A percentile compares a stretch with the other conserved stretches of the same genome.
phyloP scores from a whole-genome alignment of 2,113 vertebrate genomes.

The Cariama cristata region DNA sequence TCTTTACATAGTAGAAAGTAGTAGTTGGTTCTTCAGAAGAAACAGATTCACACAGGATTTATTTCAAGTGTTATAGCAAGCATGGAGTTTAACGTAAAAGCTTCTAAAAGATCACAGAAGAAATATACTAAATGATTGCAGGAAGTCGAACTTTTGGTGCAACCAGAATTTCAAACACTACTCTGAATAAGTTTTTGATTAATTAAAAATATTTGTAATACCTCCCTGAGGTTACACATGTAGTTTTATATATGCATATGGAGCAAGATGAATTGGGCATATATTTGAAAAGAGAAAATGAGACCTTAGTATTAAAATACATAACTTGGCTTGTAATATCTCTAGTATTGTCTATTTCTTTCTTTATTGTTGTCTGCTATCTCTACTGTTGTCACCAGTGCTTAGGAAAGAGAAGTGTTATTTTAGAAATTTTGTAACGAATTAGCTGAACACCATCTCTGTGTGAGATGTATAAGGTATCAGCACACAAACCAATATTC shows the following conservation, averaged over 20 bases:
- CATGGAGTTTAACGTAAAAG: neutral
- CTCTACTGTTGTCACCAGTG: neutral
- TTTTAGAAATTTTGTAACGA: neutral
- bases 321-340: neutral
- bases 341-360: neutral
- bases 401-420: neutral
- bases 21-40: slow-evolving; percentile 24
- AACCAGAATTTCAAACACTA: neutral
- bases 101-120: slow-evolving; percentile 4
- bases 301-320: neutral
- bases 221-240: neutral
- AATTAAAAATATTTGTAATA: neutral
- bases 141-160: neutral
- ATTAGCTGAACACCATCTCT: neutral
- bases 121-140: neutral
- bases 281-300: neutral
- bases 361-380: neutral
- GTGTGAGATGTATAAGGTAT: neutral
- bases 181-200: neutral
- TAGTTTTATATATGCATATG: neutral
- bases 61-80: slow-evolving; percentile 2
- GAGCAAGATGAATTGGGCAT: neutral
- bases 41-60: neutral
- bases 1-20: slow-evolving; percentile 27
- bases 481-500: neutral